These are phyloP conservation scores for Hypolimnas misippus DNA, from an alignment of 2,888 invertebrate species.

Conservation along the genomic window DNA sequence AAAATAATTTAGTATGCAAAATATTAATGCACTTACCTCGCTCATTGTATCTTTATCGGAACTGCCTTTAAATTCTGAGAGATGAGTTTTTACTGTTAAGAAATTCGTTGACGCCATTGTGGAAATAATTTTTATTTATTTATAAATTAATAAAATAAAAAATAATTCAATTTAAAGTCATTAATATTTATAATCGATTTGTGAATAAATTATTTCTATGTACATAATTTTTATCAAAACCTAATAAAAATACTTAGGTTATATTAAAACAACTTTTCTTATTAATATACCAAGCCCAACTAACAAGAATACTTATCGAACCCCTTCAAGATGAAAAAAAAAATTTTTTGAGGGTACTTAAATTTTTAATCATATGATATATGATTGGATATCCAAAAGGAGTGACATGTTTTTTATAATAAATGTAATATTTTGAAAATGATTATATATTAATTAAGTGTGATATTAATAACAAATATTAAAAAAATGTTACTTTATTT, in stretches of 20 bases:
- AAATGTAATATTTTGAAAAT: too few species aligned
- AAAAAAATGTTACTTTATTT: too few species aligned
- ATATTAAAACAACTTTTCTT: constrained; percentile 62
- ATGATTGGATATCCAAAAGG: background rate
- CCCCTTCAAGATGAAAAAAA: background rate
- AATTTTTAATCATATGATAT: background rate
- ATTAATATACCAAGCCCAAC: constrained; percentile 58
- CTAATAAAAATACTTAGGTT: constrained; percentile 44
- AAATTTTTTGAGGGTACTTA: constrained; percentile 50
- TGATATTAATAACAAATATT: too few species aligned
- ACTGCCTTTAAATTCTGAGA: constrained; percentile 76
- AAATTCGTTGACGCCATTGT: constrained; percentile 67
- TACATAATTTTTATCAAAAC: constrained; percentile 53
- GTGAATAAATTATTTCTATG: constrained; percentile 52
- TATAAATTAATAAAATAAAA: constrained; percentile 49
- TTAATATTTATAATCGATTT: constrained; percentile 46
- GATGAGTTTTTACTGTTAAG: constrained; percentile 76
- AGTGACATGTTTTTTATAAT: background rate
- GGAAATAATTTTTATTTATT: constrained; percentile 37
- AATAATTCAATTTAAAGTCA: constrained; percentile 42
- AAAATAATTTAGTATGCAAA: background rate
- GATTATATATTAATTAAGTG: too few species aligned
- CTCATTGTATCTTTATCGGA: constrained; percentile 78
- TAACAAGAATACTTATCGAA: constrained; percentile 40
- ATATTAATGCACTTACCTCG: constrained; percentile 66